Percentiles rank a stretch among this genome's conserved stretches.
Conservation (phyloP, 2,888 invertebrate genomes). For the Tethea ocularis region DNA sequence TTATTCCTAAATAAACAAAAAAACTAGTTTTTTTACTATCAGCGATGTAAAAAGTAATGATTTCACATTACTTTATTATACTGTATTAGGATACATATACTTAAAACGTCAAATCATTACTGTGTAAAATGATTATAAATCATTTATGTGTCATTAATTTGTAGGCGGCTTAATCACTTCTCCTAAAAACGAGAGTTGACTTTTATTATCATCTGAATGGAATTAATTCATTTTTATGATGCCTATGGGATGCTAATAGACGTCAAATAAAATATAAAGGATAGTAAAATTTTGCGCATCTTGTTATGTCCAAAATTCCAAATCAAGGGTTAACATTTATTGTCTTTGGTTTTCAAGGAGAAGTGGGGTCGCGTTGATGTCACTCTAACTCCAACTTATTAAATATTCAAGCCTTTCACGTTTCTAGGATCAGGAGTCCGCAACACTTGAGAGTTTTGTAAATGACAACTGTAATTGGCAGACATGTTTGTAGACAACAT, state of each 20-base stretch:
- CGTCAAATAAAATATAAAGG: slow-evolving; percentile 43
- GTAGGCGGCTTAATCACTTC: too few species aligned
- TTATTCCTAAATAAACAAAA: slow-evolving; percentile 25
- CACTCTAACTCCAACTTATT: slow-evolving; percentile 43
- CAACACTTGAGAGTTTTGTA: slow-evolving; percentile 32
- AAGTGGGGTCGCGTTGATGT: slow-evolving; percentile 35
- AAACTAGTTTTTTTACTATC: neutral
- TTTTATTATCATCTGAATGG: too few species aligned
- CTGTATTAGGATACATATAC: too few species aligned
- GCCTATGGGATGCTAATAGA: too few species aligned
- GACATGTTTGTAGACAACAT: slow-evolving; percentile 1
- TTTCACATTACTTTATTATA: too few species aligned
- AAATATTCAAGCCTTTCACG: slow-evolving; percentile 54
- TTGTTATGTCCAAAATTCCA: slow-evolving; percentile 33
- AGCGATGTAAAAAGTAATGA: too few species aligned
- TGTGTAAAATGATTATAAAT: too few species aligned
- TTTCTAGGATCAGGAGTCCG: slow-evolving; percentile 32
- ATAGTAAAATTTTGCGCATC: slow-evolving; percentile 29
- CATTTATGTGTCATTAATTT: too few species aligned
- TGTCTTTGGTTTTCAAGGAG: slow-evolving; percentile 43
- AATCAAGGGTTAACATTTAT: slow-evolving; percentile 58
- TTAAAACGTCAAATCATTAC: too few species aligned
- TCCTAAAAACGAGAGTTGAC: too few species aligned
- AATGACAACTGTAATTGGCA: slow-evolving; percentile 19
- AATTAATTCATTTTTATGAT: too few species aligned